Percentiles rank a stretch among this genome's conserved stretches.
phyloP scores from a whole-genome alignment of 2,888 invertebrate genomes.

The Cyaniris semiargus region DNA sequence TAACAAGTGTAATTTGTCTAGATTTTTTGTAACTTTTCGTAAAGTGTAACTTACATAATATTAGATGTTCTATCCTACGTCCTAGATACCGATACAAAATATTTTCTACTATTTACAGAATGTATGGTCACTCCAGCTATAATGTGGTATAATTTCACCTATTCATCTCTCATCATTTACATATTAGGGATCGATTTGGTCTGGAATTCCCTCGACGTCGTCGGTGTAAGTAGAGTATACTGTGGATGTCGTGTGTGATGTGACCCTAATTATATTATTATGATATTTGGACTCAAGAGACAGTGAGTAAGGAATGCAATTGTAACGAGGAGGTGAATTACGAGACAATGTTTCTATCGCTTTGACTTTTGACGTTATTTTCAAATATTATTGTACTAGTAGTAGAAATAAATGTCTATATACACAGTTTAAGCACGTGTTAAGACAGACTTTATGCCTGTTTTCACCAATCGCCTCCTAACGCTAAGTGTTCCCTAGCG shows the following conservation, averaged over 20 bases:
- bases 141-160: conserved; percentile 24
- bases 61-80: not conserved
- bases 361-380: not conserved
- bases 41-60: not conserved
- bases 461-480: too few relatives aligned
- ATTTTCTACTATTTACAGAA: not conserved
- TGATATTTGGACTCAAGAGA: conserved; percentile 1
- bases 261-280: conserved; percentile 27
- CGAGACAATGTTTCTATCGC: not conserved
- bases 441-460: too few relatives aligned
- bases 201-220: conserved; percentile 23
- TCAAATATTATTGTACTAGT: not conserved
- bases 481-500: too few relatives aligned
- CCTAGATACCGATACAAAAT: not conserved
- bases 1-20: too few relatives aligned
- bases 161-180: conserved; percentile 35
- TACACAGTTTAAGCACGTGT: too few relatives aligned
- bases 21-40: too few relatives aligned
- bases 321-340: not conserved
- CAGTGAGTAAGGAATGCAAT: not conserved
- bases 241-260: conserved; percentile 12
- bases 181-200: conserved; percentile 39
- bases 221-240: conserved; percentile 31
- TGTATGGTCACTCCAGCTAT: not conserved
- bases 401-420: too few relatives aligned